Conservation (phyloP, 2,888 invertebrate species). For the Callyntrura guangdongensis region DNA sequence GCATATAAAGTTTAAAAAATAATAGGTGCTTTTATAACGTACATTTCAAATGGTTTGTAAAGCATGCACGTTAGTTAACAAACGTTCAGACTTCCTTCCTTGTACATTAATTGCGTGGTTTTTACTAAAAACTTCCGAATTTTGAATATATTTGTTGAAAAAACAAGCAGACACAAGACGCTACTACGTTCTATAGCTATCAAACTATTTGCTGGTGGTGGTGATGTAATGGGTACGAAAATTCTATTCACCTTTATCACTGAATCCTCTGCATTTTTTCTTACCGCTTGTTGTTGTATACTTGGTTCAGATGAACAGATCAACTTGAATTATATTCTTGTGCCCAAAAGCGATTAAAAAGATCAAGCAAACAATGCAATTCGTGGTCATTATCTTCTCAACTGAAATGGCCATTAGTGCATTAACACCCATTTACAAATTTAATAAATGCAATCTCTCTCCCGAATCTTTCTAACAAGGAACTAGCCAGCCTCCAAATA, state of each 20-base stretch:
- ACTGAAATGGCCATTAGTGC: conserved; percentile 74
- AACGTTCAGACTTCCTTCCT: no score
- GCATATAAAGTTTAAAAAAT: no score
- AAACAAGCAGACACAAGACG: no score
- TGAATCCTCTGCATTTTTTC: background rate
- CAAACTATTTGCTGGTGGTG: no score
- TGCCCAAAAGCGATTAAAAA: conserved; percentile 48
- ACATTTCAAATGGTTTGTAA: no score
- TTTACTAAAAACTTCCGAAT: background rate
- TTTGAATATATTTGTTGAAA: background rate
- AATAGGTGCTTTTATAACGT: no score
- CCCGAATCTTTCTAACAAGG: conserved; percentile 43
- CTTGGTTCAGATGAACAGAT: conserved; percentile 18
- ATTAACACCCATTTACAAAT: conserved; percentile 77
- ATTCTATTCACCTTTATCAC: background rate
- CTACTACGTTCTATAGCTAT: no score
- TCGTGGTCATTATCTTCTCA: conserved; percentile 74
- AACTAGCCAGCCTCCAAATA: background rate
- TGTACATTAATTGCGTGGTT: no score
- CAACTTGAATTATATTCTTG: conserved; percentile 46
- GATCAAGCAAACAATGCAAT: conserved; percentile 66
- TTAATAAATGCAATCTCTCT: conserved; percentile 72
- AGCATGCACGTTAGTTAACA: no score
- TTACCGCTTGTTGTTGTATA: conserved; percentile 1
- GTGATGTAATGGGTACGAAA: no score